phyloP scores from a whole-genome alignment of 1,140 invertebrate species.

The Delia radicum region DNA sequence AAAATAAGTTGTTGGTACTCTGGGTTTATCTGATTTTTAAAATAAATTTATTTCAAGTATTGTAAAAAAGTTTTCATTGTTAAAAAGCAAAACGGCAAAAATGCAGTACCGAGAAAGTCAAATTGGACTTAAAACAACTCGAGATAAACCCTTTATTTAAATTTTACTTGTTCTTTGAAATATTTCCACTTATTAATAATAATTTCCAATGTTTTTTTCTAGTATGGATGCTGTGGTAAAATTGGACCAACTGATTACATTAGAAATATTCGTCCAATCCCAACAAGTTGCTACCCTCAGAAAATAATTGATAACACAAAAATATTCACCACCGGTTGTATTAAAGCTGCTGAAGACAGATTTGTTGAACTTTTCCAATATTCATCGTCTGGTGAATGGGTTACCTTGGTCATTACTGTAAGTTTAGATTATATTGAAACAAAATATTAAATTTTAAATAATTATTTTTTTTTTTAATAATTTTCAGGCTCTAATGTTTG shows the following conservation, averaged over 20 bases:
- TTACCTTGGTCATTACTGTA: conserved; percentile 35
- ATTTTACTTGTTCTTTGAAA: not conserved
- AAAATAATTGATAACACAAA: conserved; percentile 8
- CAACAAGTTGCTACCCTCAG: conserved; percentile 7
- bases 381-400: conserved; percentile 37
- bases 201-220: conserved; percentile 8
- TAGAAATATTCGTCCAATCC: not conserved
- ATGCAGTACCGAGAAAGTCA: no score
- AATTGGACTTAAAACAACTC: no score
- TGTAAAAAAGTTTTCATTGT: no score
- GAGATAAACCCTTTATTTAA: not conserved
- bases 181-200: not conserved
- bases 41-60: no score
- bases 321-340: conserved; percentile 33
- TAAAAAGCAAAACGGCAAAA: no score
- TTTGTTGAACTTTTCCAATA: conserved; percentile 36
- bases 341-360: conserved; percentile 34
- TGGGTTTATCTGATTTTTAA: no score
- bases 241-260: conserved; percentile 41
- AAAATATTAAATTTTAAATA: not conserved
- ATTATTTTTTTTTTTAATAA: conserved; percentile 1
- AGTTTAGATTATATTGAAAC: not conserved
- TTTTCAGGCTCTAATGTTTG: conserved; percentile 38
- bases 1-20: no score
- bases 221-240: conserved; percentile 45